A percentile compares a stretch with the other conserved stretches of the same genome.
These are phyloP conservation scores for Narcine bancroftii DNA, from an alignment of 2,113 vertebrate species.

Conservation along the genomic window DNA sequence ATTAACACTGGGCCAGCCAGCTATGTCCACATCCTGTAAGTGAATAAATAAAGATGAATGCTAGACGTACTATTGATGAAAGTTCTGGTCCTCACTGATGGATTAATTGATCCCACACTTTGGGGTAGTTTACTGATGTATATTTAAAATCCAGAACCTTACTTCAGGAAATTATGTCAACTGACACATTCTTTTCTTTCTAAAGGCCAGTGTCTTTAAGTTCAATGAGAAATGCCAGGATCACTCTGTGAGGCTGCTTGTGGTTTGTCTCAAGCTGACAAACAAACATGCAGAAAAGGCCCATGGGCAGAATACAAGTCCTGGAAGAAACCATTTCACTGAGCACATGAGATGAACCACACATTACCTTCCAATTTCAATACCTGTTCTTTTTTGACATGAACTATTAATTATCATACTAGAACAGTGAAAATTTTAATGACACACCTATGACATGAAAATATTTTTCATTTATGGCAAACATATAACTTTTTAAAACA, in stretches of 20 bases:
- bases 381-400: background rate
- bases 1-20: no score
- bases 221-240: slow-evolving; percentile 49
- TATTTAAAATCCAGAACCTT: slow-evolving; percentile 10
- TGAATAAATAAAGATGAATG: background rate
- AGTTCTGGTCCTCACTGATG: background rate
- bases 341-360: background rate
- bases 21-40: no score
- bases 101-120: background rate
- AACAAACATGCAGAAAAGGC: slow-evolving; percentile 48
- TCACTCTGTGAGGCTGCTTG: slow-evolving; percentile 53
- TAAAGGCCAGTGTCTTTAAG: slow-evolving; percentile 45
- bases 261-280: slow-evolving; percentile 62
- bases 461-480: background rate
- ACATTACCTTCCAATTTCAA: background rate
- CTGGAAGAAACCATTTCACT: slow-evolving; percentile 43
- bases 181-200: slow-evolving; percentile 43
- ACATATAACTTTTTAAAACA: background rate
- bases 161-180: slow-evolving; percentile 39
- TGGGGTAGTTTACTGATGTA: background rate
- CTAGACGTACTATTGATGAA: background rate
- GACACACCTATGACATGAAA: background rate
- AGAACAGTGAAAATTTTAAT: background rate
- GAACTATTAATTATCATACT: background rate
- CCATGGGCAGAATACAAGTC: slow-evolving; percentile 41